These are phyloP conservation scores for Naso thynnoides DNA, from an alignment of 2,797 vertebrate species.

Conservation along the genomic window DNA sequence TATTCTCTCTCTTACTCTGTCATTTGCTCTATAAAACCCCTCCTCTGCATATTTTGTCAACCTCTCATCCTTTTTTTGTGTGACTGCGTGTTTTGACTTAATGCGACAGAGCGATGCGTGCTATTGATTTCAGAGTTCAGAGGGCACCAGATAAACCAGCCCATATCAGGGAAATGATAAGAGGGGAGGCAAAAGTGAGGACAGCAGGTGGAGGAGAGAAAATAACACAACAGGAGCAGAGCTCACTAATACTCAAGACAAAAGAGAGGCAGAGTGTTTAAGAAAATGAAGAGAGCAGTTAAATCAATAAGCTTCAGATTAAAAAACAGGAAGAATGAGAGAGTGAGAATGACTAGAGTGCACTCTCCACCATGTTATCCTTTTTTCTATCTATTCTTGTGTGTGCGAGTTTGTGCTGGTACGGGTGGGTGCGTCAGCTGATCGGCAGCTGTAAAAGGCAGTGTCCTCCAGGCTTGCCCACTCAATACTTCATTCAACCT, in stretches of 20 bases:
- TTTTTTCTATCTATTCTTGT: conserved; percentile 49
- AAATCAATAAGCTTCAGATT: conserved; percentile 75
- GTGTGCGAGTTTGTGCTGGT: conserved; percentile 5
- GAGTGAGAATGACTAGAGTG: conserved; percentile 52
- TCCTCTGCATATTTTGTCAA: conserved; percentile 5
- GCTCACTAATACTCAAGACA: conserved; percentile 58
- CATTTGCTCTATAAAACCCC: conserved; percentile 10
- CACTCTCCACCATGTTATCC: conserved; percentile 46
- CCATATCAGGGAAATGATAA: conserved; percentile 41
- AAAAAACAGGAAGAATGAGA: conserved; percentile 57
- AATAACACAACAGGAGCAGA: conserved; percentile 48
- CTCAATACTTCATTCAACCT: conserved; percentile 82
- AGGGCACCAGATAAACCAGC: conserved; percentile 58
- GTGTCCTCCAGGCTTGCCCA: conserved; percentile 76
- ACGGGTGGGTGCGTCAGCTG: conserved; percentile 61
- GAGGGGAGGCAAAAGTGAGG: conserved; percentile 48
- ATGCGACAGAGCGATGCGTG: conserved; percentile 7
- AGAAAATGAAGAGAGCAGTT: conserved; percentile 69
- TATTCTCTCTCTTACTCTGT: conserved; percentile 21
- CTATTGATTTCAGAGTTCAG: conserved; percentile 69
- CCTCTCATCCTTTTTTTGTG: conserved; percentile 21
- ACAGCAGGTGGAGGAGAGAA: conserved; percentile 46
- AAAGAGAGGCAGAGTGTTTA: conserved; percentile 61
- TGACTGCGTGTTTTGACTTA: conserved; percentile 39
- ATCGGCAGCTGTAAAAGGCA: conserved; percentile 77